These are phyloP conservation scores for Aviceda subcristata DNA, from an alignment of 2,113 vertebrate genomes.

Conservation along the genomic window DNA sequence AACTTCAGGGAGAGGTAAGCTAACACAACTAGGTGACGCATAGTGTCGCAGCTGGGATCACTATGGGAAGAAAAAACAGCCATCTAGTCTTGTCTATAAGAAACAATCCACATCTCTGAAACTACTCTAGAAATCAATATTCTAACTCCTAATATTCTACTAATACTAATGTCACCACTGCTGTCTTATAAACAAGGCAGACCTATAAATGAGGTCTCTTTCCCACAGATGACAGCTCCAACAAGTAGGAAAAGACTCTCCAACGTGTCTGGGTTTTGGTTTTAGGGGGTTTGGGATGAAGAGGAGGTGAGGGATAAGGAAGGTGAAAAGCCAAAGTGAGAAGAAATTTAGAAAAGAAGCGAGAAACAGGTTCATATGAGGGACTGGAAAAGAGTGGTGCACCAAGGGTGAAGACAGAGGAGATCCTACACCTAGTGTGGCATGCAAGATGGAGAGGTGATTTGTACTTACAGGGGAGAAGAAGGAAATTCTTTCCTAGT, in stretches of 20 bases:
- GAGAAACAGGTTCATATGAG: not conserved
- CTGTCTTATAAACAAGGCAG: not conserved
- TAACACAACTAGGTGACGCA: accelerated
- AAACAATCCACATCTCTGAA: not conserved
- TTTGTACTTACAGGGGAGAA: not conserved
- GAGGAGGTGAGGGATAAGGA: not conserved
- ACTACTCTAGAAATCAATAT: not conserved
- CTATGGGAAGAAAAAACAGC: not conserved
- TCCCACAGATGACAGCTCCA: not conserved
- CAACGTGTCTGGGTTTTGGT: not conserved
- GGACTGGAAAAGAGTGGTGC: not conserved
- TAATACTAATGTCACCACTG: not conserved
- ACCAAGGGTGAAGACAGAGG: not conserved
- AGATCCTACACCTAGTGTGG: not conserved
- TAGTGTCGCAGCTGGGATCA: not conserved
- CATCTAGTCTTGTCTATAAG: not conserved
- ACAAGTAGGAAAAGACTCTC: not conserved
- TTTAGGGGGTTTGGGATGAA: not conserved
- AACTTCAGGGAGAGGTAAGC: not conserved
- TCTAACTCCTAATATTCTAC: not conserved
- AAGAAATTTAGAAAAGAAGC: not conserved
- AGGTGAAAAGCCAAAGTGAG: not conserved
- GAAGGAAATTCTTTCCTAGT: not conserved
- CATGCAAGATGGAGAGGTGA: not conserved
- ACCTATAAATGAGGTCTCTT: not conserved